phyloP scores from a whole-genome alignment of 2,797 vertebrate species.

The Macrochelys suwanniensis region DNA sequence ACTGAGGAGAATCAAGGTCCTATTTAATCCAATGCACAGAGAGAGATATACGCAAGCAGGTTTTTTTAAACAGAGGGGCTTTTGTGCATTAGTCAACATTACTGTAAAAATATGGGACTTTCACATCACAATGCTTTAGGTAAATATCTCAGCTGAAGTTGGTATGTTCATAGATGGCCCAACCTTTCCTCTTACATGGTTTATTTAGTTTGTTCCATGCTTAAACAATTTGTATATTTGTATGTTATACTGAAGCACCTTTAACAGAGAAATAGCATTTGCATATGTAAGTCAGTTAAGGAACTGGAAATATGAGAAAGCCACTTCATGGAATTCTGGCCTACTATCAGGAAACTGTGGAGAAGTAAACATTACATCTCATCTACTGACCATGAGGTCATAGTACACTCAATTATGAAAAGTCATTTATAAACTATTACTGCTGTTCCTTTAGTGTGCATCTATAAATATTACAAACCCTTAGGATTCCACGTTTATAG shows the following conservation, averaged over 20 bases:
- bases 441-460: slow-evolving; percentile 17
- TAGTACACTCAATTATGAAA: slow-evolving; percentile 49
- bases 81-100: neutral
- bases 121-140: neutral
- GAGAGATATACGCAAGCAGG: neutral
- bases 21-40: neutral
- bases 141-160: neutral
- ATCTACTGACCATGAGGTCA: slow-evolving; percentile 56
- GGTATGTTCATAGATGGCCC: neutral
- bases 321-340: slow-evolving; percentile 39
- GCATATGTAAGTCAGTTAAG: slow-evolving; percentile 14
- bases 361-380: slow-evolving; percentile 58
- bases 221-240: neutral
- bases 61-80: neutral
- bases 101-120: neutral
- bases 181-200: neutral
- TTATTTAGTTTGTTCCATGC: slow-evolving; percentile 4
- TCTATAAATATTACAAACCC: slow-evolving; percentile 17
- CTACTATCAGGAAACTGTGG: slow-evolving; percentile 59
- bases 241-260: slow-evolving; percentile 7
- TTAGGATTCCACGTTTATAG: neutral
- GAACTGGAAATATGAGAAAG: slow-evolving; percentile 34
- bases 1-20: neutral
- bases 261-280: slow-evolving; percentile 36
- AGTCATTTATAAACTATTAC: slow-evolving; percentile 46